Percentiles rank a stretch among this genome's conserved stretches.
phyloP scores from a whole-genome alignment of 2,888 invertebrate species.

The Parnassius glacialis region DNA sequence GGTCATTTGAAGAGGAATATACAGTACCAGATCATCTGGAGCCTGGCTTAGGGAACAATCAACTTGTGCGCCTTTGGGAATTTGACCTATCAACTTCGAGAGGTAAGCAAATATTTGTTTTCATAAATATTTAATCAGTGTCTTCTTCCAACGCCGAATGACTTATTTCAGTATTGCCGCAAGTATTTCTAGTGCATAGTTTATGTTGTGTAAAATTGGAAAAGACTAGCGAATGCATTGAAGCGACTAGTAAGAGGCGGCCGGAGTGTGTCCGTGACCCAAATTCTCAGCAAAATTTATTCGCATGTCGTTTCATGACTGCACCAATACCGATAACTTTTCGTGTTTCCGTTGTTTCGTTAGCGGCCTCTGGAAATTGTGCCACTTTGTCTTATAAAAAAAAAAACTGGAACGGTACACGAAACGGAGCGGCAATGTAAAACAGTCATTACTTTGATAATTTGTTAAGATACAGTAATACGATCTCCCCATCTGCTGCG shows the following conservation, averaged over 20 bases:
- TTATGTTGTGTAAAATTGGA: conserved; percentile 53
- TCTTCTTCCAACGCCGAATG: background rate
- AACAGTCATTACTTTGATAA: conserved; percentile 4
- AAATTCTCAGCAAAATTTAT: conserved; percentile 62
- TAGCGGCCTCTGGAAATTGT: conserved; percentile 17
- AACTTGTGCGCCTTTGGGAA: conserved; percentile 88
- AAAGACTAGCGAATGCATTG: conserved; percentile 62
- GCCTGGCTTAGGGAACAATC: conserved; percentile 92
- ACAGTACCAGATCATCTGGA: conserved; percentile 89
- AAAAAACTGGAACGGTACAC: conserved; percentile 16
- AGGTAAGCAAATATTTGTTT: conserved; percentile 44
- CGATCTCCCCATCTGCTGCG: conserved; percentile 43
- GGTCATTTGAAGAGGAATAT: conserved; percentile 84
- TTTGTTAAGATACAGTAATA: conserved; percentile 21
- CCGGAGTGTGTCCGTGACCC: conserved; percentile 68
- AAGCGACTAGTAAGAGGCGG: conserved; percentile 71
- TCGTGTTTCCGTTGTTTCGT: conserved; percentile 42
- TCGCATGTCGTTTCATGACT: conserved; percentile 60
- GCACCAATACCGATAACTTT: conserved; percentile 46
- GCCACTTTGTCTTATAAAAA: background rate
- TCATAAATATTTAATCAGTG: conserved; percentile 4
- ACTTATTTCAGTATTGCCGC: background rate
- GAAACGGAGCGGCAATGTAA: background rate
- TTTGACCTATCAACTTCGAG: conserved; percentile 82
- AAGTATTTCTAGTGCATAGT: conserved; percentile 27